phyloP scores from a whole-genome alignment of 2,113 vertebrate genomes.

The Dasyornis broadbenti region DNA sequence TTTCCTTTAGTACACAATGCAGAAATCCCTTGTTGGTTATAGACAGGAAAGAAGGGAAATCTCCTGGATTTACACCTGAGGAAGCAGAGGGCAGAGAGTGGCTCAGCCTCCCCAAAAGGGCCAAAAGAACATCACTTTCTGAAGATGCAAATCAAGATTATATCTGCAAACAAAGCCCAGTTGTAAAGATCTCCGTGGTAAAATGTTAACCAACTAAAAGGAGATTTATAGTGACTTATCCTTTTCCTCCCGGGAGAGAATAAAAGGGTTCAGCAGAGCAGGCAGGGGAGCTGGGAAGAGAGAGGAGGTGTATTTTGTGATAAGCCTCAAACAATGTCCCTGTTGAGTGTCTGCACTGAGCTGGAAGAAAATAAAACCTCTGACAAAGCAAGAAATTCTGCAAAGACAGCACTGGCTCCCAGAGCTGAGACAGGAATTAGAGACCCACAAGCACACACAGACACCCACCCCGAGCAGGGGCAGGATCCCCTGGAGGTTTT shows the following conservation, averaged over 20 bases:
- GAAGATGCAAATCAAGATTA: background rate
- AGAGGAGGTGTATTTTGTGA: background rate
- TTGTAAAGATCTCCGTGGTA: background rate
- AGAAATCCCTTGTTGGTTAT: background rate
- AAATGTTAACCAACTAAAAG: background rate
- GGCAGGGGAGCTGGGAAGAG: background rate
- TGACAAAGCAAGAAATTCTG: slow-evolving; percentile 53
- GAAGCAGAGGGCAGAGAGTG: background rate
- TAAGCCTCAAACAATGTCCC: slow-evolving; percentile 42
- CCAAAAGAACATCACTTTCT: background rate
- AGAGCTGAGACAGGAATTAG: background rate
- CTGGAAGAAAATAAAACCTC: slow-evolving; percentile 21
- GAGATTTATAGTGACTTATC: background rate
- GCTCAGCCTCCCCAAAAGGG: background rate
- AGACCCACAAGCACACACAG: background rate
- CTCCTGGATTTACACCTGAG: background rate
- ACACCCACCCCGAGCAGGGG: background rate
- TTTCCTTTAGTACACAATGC: background rate
- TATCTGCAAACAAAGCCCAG: background rate
- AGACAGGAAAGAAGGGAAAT: background rate
- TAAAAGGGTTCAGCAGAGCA: background rate
- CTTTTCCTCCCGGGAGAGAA: background rate
- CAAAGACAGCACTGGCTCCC: slow-evolving; percentile 1
- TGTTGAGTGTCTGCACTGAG: background rate
- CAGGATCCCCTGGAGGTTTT: background rate